A percentile compares a stretch with the other conserved stretches of the same genome.
These are phyloP conservation scores for Myanophis thanlyinensis DNA, from an alignment of 2,113 vertebrate species.

Conservation along the genomic window DNA sequence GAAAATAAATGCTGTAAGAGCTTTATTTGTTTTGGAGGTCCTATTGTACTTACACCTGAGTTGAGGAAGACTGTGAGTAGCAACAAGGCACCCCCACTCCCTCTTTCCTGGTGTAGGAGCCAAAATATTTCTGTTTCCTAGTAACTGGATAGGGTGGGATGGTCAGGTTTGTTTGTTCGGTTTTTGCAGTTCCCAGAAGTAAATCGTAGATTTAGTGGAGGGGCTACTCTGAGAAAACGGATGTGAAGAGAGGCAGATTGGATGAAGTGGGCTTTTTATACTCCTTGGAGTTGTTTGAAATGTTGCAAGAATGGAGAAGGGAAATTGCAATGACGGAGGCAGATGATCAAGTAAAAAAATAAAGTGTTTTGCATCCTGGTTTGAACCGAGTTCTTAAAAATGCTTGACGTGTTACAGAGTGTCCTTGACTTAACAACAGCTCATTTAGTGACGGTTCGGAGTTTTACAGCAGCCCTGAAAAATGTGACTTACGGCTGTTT, in stretches of 20 bases:
- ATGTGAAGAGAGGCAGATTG: background rate
- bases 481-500: background rate
- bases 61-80: conserved; percentile 21
- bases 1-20: conserved; percentile 50
- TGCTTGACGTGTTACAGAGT: background rate
- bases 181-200: background rate
- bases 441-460: background rate
- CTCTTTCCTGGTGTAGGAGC: background rate
- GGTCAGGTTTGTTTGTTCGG: background rate
- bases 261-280: background rate
- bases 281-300: background rate
- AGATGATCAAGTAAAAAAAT: background rate
- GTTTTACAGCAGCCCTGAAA: background rate
- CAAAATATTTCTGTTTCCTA: background rate
- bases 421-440: background rate
- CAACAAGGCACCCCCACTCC: background rate
- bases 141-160: background rate
- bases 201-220: background rate
- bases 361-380: background rate
- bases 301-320: background rate
- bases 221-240: background rate
- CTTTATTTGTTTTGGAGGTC: conserved; percentile 63
- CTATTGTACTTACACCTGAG: conserved; percentile 59
- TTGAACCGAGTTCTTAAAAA: background rate
- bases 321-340: background rate